Evolutionary conservation across 2,113 vertebrate species (phyloP).

Genomic region (Gnathonemus echidnorhynchus): DNA sequence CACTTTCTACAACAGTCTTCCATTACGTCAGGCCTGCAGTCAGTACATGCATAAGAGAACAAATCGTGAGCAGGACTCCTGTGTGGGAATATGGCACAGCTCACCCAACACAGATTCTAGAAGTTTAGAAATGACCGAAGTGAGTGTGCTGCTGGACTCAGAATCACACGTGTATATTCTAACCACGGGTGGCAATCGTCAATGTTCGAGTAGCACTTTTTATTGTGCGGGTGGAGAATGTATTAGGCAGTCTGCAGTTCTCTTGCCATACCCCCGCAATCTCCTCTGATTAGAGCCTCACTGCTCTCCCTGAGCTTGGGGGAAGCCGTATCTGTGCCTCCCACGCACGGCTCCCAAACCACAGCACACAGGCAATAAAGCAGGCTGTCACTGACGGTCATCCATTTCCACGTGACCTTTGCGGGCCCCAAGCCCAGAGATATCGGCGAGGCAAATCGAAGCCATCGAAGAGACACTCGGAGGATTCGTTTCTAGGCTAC

Average conservation of each 20-base stretch:
- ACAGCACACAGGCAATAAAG: conserved; percentile 30
- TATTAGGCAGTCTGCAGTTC: background rate
- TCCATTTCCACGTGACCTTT: conserved; percentile 66
- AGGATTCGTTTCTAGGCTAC: background rate
- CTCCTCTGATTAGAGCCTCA: background rate
- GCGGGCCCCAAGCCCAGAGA: conserved; percentile 51
- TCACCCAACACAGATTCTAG: background rate
- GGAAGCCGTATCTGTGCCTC: background rate
- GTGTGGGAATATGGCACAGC: background rate
- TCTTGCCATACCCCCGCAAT: background rate
- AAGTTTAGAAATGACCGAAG: conserved; percentile 4
- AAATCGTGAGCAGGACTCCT: background rate
- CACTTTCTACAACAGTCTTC: background rate
- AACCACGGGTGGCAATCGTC: background rate
- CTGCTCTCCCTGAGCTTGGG: background rate
- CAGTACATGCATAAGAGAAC: background rate
- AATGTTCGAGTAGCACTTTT: background rate
- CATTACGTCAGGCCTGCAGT: background rate
- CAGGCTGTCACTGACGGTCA: conserved; percentile 44
- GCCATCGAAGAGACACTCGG: conserved; percentile 4
- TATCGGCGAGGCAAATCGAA: conserved; percentile 36
- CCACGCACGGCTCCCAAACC: conserved; percentile 8
- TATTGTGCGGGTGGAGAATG: conserved; percentile 2
- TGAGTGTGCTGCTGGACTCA: background rate
- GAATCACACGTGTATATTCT: background rate